phyloP scores from a whole-genome alignment of 2,113 vertebrate genomes.

The Boulengeromyrus knoepffleri region DNA sequence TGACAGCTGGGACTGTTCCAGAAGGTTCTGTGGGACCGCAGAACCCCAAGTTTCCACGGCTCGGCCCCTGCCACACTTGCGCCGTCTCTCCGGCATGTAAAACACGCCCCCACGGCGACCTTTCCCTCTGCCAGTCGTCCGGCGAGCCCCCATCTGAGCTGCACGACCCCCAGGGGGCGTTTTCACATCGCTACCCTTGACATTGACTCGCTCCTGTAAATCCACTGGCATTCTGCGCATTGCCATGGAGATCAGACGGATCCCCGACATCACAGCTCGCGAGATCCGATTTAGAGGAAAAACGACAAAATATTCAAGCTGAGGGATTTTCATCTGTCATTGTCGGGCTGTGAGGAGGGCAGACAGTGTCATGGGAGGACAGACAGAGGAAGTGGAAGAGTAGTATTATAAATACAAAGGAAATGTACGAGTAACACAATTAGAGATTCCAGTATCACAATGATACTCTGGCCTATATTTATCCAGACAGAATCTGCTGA shows the following conservation, averaged over 20 bases:
- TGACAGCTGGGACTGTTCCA: background rate
- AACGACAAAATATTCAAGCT: background rate
- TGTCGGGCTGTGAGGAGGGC: background rate
- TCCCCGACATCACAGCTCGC: background rate
- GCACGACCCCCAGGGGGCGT: background rate
- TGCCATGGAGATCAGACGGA: background rate
- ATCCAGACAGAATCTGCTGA: background rate
- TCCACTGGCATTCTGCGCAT: background rate
- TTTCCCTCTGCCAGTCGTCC: background rate
- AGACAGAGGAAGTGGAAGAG: background rate
- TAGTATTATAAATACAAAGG: constrained; percentile 1
- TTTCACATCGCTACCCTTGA: background rate
- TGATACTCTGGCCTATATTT: background rate
- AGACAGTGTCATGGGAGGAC: background rate
- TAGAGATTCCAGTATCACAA: background rate
- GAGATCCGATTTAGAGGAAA: background rate
- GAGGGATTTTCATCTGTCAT: background rate
- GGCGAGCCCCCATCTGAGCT: background rate
- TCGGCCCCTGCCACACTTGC: background rate
- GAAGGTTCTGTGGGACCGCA: background rate
- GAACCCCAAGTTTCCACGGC: background rate
- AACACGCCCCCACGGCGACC: background rate
- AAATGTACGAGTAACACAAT: background rate
- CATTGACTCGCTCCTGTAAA: background rate
- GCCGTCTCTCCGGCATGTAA: background rate